Percentiles rank a stretch among this genome's conserved stretches.
Conservation (phyloP, 2,113 vertebrate genomes). For the Promerops cafer region DNA sequence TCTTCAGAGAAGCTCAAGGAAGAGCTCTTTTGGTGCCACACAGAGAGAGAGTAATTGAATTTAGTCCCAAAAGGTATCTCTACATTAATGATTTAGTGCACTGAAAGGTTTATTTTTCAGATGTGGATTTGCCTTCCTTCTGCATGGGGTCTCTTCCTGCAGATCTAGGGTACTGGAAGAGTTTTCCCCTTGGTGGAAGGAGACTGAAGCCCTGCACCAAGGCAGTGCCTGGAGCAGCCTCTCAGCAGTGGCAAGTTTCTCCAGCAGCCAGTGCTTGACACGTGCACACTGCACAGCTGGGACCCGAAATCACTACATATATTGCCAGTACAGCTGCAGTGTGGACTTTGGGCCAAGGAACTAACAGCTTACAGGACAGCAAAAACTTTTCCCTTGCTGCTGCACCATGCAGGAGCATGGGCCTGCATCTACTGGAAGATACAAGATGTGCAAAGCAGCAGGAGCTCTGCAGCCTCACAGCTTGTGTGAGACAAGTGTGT, state of each 20-base stretch:
- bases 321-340: background rate
- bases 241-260: background rate
- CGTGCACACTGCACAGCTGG: rapidly evolving
- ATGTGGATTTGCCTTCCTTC: background rate
- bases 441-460: background rate
- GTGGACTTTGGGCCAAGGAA: background rate
- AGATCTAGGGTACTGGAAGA: background rate
- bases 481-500: background rate
- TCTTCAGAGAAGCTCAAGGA: background rate
- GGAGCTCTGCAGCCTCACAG: background rate
- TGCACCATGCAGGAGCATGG: background rate
- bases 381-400: background rate
- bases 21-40: background rate
- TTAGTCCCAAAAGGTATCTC: background rate
- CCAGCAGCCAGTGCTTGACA: background rate
- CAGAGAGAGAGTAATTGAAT: background rate
- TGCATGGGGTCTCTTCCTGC: background rate
- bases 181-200: background rate
- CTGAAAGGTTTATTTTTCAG: background rate
- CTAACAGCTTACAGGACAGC: background rate
- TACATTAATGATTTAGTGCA: background rate
- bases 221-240: background rate
- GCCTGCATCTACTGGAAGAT: background rate
- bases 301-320: background rate
- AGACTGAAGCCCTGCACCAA: background rate